Percentiles rank a stretch among this genome's conserved stretches.
Evolutionary conservation across 2,113 vertebrate genomes (phyloP).

Genomic region (Campylomormyrus numenius): DNA sequence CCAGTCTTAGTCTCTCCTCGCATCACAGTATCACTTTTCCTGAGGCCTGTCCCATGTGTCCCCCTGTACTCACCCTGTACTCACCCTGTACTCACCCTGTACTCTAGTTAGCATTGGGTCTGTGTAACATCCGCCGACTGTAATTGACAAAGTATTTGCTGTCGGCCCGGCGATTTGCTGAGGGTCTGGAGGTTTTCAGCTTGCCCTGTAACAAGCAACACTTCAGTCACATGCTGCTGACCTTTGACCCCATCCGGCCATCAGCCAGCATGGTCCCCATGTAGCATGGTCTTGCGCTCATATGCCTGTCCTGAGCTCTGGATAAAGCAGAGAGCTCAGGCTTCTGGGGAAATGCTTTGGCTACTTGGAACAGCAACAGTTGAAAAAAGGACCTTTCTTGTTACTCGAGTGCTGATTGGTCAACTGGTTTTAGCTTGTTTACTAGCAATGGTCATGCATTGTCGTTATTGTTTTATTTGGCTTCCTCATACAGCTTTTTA

Average conservation of each 20-base stretch:
- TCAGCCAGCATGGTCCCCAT: background rate
- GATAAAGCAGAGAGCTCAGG: background rate
- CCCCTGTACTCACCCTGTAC: background rate
- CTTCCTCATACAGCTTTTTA: background rate
- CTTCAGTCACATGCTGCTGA: background rate
- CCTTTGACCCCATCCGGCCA: background rate
- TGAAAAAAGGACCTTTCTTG: background rate
- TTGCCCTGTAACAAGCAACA: background rate
- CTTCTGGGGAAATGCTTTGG: background rate
- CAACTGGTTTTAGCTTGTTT: background rate
- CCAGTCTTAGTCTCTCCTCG: background rate
- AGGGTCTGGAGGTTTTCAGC: background rate
- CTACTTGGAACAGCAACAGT: background rate
- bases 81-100: background rate
- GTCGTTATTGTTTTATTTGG: background rate
- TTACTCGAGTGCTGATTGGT: background rate
- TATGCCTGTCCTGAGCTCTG: background rate
- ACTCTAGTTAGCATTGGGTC: background rate
- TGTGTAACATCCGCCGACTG: background rate
- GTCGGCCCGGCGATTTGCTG: background rate
- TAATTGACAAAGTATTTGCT: background rate
- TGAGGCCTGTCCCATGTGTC: background rate
- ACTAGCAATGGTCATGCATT: background rate
- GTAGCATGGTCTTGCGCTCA: background rate
- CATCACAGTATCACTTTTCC: background rate